phyloP scores from a whole-genome alignment of 1,140 invertebrate genomes.

The Galendromus occidentalis region DNA sequence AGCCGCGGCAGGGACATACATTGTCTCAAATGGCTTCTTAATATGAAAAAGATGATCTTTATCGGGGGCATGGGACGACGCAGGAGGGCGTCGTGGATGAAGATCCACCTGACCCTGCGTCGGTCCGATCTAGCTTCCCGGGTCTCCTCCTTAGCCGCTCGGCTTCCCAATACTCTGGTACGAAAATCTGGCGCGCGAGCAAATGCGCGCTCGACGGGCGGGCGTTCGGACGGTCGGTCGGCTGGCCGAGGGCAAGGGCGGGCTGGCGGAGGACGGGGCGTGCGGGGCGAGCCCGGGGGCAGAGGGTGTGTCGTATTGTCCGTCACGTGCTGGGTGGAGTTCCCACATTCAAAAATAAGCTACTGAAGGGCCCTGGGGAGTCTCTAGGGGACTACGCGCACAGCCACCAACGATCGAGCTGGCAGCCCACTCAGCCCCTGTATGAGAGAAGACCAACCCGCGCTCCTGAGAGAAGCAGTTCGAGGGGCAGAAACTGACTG shows the following conservation, averaged over 20 bases:
- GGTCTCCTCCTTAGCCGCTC: too few species aligned
- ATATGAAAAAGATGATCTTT: constrained; percentile 12
- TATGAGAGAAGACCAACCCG: too few species aligned
- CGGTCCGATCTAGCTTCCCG: too few species aligned
- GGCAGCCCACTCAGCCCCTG: too few species aligned
- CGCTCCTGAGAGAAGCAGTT: too few species aligned
- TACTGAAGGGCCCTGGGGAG: constrained; percentile 6
- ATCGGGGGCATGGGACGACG: background rate
- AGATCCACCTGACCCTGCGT: too few species aligned
- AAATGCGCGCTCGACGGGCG: too few species aligned
- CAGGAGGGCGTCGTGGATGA: background rate
- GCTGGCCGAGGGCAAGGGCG: background rate
- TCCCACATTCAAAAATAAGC: constrained; percentile 9
- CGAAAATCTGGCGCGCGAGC: too few species aligned
- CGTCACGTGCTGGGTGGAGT: constrained; percentile 12
- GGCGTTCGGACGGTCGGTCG: background rate
- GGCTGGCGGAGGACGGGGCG: background rate
- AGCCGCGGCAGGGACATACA: background rate
- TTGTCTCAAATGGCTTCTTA: constrained; percentile 12
- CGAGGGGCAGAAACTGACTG: too few species aligned
- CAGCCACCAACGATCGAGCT: too few species aligned
- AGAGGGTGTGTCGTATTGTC: constrained; percentile 1
- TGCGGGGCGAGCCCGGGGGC: background rate
- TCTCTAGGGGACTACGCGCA: too few species aligned
- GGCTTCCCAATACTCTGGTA: too few species aligned